Conservation (phyloP, 92 coral and sea anemone genomes). For the Paramuricea clavata region DNA sequence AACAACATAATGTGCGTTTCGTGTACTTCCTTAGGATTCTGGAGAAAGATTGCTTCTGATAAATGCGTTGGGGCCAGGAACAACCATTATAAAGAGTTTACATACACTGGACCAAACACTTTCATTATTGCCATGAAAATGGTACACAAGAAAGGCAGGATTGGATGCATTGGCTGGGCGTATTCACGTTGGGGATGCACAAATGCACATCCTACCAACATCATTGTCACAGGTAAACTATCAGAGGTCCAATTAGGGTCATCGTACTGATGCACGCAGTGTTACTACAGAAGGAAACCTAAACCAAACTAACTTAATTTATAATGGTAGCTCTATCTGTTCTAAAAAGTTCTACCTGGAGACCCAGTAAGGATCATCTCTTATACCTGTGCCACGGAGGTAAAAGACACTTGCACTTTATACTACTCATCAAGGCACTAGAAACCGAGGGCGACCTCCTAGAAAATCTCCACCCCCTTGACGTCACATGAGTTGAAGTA, state of each 20-base stretch:
- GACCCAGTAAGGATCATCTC: too few relatives aligned
- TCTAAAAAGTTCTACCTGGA: too few relatives aligned
- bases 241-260: background rate
- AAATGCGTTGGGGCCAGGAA: background rate
- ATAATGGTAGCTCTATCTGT: too few relatives aligned
- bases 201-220: background rate
- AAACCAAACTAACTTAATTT: background rate
- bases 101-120: background rate
- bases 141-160: background rate
- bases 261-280: too few relatives aligned
- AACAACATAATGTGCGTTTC: too few relatives aligned
- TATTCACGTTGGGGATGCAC: background rate
- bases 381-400: too few relatives aligned
- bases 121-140: constrained; percentile 3
- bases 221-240: background rate
- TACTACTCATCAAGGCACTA: too few relatives aligned
- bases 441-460: background rate
- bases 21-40: background rate
- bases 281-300: background rate
- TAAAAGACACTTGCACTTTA: too few relatives aligned
- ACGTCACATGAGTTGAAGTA: background rate
- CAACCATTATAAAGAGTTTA: background rate
- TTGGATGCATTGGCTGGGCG: background rate
- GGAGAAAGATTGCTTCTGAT: background rate
- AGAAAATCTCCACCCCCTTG: background rate